Base-by-base conservation (phyloP, 2,797 vertebrate species). In the Megaceryle alcyon region DNA sequence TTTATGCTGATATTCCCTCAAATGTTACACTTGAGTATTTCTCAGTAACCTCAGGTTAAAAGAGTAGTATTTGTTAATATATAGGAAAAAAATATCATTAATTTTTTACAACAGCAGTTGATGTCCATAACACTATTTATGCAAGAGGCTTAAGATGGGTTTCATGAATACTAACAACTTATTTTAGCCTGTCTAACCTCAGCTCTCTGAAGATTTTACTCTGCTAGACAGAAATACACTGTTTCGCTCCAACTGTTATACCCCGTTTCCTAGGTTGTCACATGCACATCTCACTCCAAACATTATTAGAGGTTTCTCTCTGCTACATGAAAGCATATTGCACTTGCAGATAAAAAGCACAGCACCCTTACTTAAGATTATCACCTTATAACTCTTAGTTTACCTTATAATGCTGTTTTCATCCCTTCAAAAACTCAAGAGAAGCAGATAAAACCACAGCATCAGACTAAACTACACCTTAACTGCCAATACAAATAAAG, bases 241-340 rank as follows among this genome's bases (percentile, higher is more conserved):
- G 46, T 54, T 76, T 68, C 73, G 56, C 84, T 95, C 84, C 73
- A 61, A 84, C 31, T 77, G 65, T 20, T 18, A 73, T 41, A 84
- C 8, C 44, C 78, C 37, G 90, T 69, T 91, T 81, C 69, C 60
- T 72, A 80, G 78, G 53, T 23, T 86, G 68, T 76, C 68, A 77
- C 51, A 53, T 18, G 48, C 39, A 44, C 16, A 82, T 92, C 91
- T 90, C 15, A 2, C 60, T 89, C 60, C 31, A 96, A 91, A 66
- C 56, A 56, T 7, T 91, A 82, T 43, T 29, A 57, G 59, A 92
- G 91, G n/a, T 61, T 87, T 70, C 63, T 73, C 61, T 88, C 91
- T 89, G 93, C 95, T 97, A 97, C 84, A 86, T 80, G 92, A 91
- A 92, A 93, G 61, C 77, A 90, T 94, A 97, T 91, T 97, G 90